Percentiles rank a stretch among this genome's conserved stretches.
Conservation (phyloP, 2,888 invertebrate genomes). For the Thecophora atra region DNA sequence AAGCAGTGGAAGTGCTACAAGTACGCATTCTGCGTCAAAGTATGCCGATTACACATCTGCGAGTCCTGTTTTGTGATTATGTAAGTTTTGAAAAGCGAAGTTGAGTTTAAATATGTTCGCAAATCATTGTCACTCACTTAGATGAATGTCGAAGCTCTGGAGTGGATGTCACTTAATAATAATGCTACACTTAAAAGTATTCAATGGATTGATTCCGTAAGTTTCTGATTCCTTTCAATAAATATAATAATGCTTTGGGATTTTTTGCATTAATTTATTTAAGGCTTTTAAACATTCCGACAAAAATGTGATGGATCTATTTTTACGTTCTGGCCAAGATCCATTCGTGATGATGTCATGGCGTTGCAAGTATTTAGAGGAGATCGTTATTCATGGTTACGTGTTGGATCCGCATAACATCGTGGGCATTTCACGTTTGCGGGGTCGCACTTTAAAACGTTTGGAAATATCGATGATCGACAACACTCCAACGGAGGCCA, state of each 20-base stretch:
- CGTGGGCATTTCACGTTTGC: conserved; percentile 63
- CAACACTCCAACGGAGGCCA: conserved; percentile 54
- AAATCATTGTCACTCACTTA: conserved; percentile 36
- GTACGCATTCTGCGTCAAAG: conserved; percentile 72
- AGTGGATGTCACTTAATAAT: conserved; percentile 62
- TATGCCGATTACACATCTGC: conserved; percentile 79
- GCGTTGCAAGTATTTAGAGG: conserved; percentile 69
- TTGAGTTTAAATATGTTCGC: background rate
- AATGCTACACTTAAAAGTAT: conserved; percentile 62
- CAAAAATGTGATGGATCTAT: conserved; percentile 58
- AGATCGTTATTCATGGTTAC: conserved; percentile 69
- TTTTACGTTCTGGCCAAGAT: conserved; percentile 62
- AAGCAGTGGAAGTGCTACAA: conserved; percentile 72
- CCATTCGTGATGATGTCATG: conserved; percentile 73
- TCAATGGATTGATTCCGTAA: conserved; percentile 64
- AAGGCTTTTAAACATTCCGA: conserved; percentile 59
- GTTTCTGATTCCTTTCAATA: too few species aligned
- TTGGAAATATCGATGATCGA: conserved; percentile 65
- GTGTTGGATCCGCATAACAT: conserved; percentile 64
- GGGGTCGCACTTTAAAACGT: conserved; percentile 60
- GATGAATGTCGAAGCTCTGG: conserved; percentile 64
- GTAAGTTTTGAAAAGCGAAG: conserved; percentile 62
- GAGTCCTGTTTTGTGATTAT: conserved; percentile 78
- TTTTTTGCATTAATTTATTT: too few species aligned
- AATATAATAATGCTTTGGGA: too few species aligned